Base-by-base conservation (phyloP, 2,888 invertebrate species). In the Cerastis rubricosa region DNA sequence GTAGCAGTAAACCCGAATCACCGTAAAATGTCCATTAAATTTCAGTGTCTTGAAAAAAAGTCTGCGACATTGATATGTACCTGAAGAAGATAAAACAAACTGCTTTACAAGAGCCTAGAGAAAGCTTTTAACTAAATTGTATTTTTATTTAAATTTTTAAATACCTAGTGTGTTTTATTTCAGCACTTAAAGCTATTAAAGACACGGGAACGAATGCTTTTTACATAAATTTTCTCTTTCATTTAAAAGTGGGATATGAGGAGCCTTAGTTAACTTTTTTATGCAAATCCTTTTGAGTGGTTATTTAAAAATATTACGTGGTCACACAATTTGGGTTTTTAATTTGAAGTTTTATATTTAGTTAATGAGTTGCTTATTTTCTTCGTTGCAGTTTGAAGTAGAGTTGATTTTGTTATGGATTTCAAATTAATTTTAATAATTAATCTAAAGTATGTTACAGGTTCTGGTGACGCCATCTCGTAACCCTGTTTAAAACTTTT, bases 71-170 rank as follows among this genome's bases (percentile, higher is more conserved):
- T 76, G 87, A 86, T 83, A 80, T 47, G 68, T 82, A 82, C 82
- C 87, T 85, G 78, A 63, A 77, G 61, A 61, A 78, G 59, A 76
- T 71, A 81, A 74, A 78, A 85, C 45, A 75, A 78, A 84, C 86
- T 70, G 74, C 22, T 72, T 61, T 67, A 63, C 63, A 72, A 61
- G 64, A 71, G 74, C 65, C 75, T 82, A 76, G 82, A 68, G 57
- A 80, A 85, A 77, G 81, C 87, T 87, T 87, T 87, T 84, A 87
- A 85, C 82, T 78, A 82, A 85, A 87, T 88, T 87, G 87, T 87
- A 87, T 87, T 87, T 88, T 88, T 87, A 87, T 85, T 88, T 87
- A 88, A 87, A 88, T 88, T 88, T 88, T 82, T 83, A 82, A 88
- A 87, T 85, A 87, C 84, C 85, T 80, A 81, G 88, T 87, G 84